phyloP scores from a whole-genome alignment of 2,113 vertebrate genomes.

The Microtus pennsylvanicus region DNA sequence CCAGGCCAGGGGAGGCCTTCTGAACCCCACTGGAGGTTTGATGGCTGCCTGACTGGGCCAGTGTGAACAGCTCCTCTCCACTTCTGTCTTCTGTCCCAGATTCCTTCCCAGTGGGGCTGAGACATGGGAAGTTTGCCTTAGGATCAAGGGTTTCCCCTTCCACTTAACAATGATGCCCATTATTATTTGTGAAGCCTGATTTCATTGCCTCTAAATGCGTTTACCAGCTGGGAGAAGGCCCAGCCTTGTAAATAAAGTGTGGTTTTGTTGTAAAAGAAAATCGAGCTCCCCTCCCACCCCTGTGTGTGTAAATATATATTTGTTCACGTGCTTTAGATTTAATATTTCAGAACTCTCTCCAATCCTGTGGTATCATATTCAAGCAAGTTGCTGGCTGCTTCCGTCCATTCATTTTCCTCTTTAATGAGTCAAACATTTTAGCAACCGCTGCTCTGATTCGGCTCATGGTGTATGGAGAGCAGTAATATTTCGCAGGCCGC shows the following conservation, averaged over 20 bases:
- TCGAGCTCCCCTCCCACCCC: background rate
- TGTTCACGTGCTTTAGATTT: background rate
- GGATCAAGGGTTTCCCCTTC: background rate
- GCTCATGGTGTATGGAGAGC: background rate
- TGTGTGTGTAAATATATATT: background rate
- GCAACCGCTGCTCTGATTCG: background rate
- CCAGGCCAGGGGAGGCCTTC: constrained; percentile 56
- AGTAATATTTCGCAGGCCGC: background rate
- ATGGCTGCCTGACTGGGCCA: background rate
- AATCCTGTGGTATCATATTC: background rate
- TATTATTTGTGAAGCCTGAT: constrained; percentile 53
- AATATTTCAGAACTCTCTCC: background rate
- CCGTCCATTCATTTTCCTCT: background rate
- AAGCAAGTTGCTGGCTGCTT: background rate
- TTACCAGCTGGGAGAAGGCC: constrained; percentile 68
- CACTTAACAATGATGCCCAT: constrained; percentile 22
- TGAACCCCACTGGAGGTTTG: constrained; percentile 5
- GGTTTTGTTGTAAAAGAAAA: constrained; percentile 76
- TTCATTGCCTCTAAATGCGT: constrained; percentile 66
- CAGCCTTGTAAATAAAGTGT: constrained; percentile 67
- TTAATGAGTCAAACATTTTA: background rate
- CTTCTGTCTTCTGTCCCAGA: constrained; percentile 46
- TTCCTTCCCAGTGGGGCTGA: accelerated
- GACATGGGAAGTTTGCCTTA: accelerated
- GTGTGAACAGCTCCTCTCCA: background rate